Conservation (phyloP, 2,797 vertebrate genomes). For the Silurus lanzhouensis region DNA sequence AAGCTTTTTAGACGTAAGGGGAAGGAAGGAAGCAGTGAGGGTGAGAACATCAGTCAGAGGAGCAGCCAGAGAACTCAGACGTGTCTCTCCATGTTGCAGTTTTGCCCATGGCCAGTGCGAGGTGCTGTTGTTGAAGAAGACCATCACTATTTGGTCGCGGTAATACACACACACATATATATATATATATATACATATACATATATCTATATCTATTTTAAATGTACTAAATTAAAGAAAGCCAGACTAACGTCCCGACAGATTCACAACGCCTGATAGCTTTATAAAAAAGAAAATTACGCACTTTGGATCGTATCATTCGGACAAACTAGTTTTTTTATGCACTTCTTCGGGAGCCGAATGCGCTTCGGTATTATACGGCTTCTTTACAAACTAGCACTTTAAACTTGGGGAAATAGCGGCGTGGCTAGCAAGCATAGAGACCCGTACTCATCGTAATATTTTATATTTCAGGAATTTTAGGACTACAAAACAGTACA, state of each 20-base stretch:
- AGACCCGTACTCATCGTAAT: too few relatives aligned
- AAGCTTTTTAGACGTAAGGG: neutral
- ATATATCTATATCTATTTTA: constrained; percentile 60
- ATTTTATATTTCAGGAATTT: neutral
- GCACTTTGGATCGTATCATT: constrained; percentile 41
- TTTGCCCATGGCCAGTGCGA: constrained; percentile 43
- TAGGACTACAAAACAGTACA: neutral
- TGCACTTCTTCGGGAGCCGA: constrained; percentile 28
- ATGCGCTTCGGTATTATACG: constrained; percentile 39
- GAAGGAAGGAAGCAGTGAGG: neutral
- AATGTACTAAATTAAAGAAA: constrained; percentile 72
- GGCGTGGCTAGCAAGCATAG: constrained; percentile 22
- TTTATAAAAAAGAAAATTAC: constrained; percentile 8
- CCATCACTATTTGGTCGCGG: constrained; percentile 69
- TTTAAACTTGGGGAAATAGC: constrained; percentile 57
- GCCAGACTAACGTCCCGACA: constrained; percentile 32
- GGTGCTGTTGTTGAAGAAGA: constrained; percentile 66
- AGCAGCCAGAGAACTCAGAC: neutral
- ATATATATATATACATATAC: constrained; percentile 56
- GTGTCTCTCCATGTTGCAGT: constrained; percentile 44
- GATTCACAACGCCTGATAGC: neutral
- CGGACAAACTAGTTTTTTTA: constrained; percentile 18
- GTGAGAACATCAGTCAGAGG: constrained; percentile 1
- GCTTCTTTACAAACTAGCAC: constrained; percentile 57
- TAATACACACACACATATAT: constrained; percentile 57